These are phyloP conservation scores for Petrolisthes manimaculis DNA, from an alignment of 2,888 invertebrate species.

Conservation along the genomic window DNA sequence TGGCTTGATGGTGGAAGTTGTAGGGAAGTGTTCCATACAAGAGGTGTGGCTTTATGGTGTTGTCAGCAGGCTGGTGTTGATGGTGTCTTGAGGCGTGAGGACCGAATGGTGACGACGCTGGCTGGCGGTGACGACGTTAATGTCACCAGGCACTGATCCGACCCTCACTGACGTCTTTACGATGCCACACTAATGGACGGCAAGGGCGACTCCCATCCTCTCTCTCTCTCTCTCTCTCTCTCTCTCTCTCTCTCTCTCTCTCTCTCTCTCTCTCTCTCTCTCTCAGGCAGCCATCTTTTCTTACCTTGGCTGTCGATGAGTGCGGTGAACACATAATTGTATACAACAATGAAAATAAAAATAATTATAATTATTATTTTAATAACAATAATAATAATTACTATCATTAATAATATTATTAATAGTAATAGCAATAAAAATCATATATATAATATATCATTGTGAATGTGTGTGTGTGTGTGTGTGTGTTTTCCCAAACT, in stretches of 20 bases:
- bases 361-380: too few species aligned
- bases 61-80: background rate
- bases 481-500: too few species aligned
- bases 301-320: background rate
- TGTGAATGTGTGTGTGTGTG: too few species aligned
- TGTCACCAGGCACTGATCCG: slow-evolving; percentile 5
- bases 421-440: too few species aligned
- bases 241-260: slow-evolving; percentile 17
- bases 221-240: slow-evolving; percentile 33
- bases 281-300: background rate
- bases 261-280: slow-evolving; percentile 18
- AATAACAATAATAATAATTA: too few species aligned
- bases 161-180: slow-evolving; percentile 38
- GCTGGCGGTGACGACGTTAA: slow-evolving; percentile 10
- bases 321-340: too few species aligned
- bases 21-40: background rate
- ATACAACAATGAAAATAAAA: too few species aligned
- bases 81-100: background rate
- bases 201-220: background rate
- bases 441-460: too few species aligned
- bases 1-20: background rate
- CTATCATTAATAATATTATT: too few species aligned
- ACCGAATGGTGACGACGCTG: background rate
- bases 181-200: slow-evolving; percentile 31
- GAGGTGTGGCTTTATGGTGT: background rate